Evolutionary conservation across 2,797 vertebrate genomes (phyloP).

Genomic region (Buphagus erythrorhynchus): DNA sequence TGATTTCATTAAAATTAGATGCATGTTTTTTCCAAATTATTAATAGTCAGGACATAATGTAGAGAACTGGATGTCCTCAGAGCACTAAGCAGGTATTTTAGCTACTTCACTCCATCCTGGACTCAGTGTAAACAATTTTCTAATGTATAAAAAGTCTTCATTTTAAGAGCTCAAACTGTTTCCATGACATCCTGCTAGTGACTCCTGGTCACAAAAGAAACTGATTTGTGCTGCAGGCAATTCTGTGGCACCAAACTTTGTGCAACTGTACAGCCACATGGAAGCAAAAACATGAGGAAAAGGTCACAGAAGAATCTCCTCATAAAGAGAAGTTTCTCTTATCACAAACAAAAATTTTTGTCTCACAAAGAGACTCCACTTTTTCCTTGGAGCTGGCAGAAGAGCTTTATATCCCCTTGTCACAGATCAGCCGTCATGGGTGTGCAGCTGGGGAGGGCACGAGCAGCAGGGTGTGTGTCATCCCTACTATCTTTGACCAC

Average conservation of each 20-base stretch:
- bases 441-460: background rate
- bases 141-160: background rate
- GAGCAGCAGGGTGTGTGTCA: background rate
- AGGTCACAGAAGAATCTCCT: background rate
- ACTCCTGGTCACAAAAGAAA: background rate
- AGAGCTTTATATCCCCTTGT: background rate
- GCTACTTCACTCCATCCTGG: background rate
- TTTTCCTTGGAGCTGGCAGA: background rate
- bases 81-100: background rate
- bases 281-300: background rate
- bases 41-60: background rate
- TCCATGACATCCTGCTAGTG: background rate
- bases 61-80: background rate
- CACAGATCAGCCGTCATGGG: background rate
- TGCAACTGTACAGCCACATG: background rate
- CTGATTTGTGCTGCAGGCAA: fast-evolving
- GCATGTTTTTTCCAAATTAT: background rate
- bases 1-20: background rate
- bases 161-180: background rate
- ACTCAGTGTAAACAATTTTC: background rate
- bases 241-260: background rate
- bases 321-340: background rate
- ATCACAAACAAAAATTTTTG: background rate
- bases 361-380: background rate
- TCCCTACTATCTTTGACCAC: background rate